A percentile compares a stretch with the other conserved stretches of the same genome.
Conservation (phyloP, 2,113 vertebrate genomes). For the Gadus chalcogrammus region DNA sequence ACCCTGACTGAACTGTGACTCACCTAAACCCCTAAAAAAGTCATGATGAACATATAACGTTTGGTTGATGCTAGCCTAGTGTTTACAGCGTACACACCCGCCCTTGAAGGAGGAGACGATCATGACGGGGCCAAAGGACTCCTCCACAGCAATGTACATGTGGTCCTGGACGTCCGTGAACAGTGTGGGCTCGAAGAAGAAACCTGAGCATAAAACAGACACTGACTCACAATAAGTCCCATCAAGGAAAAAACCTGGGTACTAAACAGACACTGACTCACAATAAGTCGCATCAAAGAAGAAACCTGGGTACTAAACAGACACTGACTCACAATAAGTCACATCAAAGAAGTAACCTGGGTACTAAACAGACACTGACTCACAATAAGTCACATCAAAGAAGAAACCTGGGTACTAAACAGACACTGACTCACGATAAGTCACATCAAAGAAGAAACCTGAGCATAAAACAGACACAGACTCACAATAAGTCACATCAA, state of each 20-base stretch:
- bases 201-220: constrained; percentile 65
- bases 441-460: too few species aligned
- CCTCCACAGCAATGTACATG: constrained; percentile 82
- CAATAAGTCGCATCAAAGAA: too few species aligned
- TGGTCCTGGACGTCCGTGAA: constrained; percentile 81
- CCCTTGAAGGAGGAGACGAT: constrained; percentile 81
- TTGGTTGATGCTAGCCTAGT: background rate
- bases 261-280: background rate
- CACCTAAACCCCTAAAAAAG: background rate
- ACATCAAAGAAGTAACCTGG: too few species aligned
- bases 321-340: too few species aligned
- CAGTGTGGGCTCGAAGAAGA: constrained; percentile 85
- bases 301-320: too few species aligned
- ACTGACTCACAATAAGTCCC: background rate
- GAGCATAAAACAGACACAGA: too few species aligned
- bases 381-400: too few species aligned
- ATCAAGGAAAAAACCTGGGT: background rate
- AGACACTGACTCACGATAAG: too few species aligned
- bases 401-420: too few species aligned
- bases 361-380: too few species aligned
- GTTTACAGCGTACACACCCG: constrained; percentile 59
- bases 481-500: too few species aligned
- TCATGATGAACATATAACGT: background rate
- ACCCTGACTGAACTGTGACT: too few species aligned
- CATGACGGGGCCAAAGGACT: constrained; percentile 88